Evolutionary conservation across 2,113 vertebrate genomes (phyloP).

Genomic region (Fulmarus glacialis): DNA sequence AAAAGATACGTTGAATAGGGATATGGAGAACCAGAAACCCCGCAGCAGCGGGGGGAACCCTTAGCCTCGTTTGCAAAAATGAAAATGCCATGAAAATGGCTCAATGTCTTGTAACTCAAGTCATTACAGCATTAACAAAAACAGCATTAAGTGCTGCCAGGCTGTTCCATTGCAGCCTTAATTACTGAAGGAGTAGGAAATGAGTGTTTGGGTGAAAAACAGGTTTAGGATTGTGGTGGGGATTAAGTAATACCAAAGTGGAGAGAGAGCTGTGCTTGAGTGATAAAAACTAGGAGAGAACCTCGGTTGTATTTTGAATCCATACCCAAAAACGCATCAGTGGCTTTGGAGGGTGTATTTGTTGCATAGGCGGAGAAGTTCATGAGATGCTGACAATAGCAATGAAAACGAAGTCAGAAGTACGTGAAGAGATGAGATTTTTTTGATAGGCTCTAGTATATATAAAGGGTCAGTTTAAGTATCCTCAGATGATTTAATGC

Average conservation of each 20-base stretch:
- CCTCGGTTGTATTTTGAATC: neutral
- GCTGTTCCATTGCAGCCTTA: neutral
- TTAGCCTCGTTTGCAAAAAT: neutral
- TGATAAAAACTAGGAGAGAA: neutral
- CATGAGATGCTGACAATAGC: neutral
- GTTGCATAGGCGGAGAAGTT: neutral
- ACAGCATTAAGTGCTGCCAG: neutral
- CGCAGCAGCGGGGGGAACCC: neutral
- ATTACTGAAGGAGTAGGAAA: conserved; percentile 10
- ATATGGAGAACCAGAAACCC: neutral
- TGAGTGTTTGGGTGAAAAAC: conserved; percentile 29
- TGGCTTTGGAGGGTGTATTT: neutral
- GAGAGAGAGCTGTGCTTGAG: neutral
- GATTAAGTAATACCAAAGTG: neutral
- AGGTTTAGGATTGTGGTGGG: neutral
- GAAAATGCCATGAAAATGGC: neutral
- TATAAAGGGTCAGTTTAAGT: neutral
- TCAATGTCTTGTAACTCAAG: neutral
- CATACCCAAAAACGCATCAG: neutral
- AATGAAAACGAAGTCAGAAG: neutral
- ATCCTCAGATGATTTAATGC: neutral
- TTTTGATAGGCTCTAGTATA: neutral
- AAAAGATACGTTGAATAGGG: neutral
- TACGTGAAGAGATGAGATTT: neutral
- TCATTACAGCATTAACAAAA: conserved; percentile 37